phyloP scores from a whole-genome alignment of 2,888 invertebrate species.

The Patella depressa region DNA sequence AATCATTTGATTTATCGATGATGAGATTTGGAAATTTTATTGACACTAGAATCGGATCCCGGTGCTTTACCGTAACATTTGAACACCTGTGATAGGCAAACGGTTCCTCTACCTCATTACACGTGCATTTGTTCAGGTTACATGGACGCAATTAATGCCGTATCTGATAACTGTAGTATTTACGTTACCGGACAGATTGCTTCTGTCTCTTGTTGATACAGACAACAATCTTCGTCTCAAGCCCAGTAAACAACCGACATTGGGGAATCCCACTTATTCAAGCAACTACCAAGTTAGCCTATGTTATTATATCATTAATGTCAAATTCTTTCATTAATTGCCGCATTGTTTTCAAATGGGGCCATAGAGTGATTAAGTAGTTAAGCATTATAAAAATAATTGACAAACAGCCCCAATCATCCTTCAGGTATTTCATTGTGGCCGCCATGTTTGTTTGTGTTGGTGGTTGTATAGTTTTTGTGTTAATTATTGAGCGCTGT shows the following conservation, averaged over 20 bases:
- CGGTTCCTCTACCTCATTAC: neutral
- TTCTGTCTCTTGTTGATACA: neutral
- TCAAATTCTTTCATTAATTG: conserved; percentile 9
- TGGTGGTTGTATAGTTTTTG: neutral
- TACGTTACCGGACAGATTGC: neutral
- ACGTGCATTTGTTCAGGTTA: conserved; percentile 3
- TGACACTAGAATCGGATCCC: neutral
- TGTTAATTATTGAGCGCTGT: neutral
- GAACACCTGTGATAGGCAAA: neutral
- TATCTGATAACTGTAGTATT: conserved; percentile 6
- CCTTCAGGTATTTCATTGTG: conserved; percentile 1
- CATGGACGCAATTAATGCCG: neutral
- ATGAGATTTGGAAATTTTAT: neutral
- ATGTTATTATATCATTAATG: conserved; percentile 6
- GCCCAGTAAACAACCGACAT: neutral
- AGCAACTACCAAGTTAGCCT: neutral
- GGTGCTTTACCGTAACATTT: neutral
- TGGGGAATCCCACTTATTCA: neutral
- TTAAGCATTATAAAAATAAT: conserved; percentile 10
- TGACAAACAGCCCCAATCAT: neutral
- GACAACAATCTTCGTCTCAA: neutral
- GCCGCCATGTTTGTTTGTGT: conserved; percentile 4
- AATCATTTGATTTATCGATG: too few species aligned
- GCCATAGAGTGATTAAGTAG: conserved; percentile 4
- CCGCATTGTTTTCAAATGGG: conserved; percentile 10